Conservation (phyloP, 2,113 vertebrate genomes). For the Leptodactylus fuscus region DNA sequence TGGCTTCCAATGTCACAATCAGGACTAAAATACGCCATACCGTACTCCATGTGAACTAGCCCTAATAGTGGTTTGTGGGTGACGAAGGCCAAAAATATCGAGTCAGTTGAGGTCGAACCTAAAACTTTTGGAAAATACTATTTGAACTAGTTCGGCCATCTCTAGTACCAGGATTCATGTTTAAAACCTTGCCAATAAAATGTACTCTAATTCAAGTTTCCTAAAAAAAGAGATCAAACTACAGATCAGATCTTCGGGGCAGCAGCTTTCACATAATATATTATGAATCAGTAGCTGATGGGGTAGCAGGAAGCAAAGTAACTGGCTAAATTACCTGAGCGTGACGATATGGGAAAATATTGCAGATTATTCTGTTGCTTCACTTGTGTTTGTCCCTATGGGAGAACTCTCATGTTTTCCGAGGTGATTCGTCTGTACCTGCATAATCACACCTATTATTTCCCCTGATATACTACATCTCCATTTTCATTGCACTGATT, state of each 20-base stretch:
- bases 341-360: neutral
- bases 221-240: no score
- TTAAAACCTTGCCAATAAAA: neutral
- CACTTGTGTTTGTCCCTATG: neutral
- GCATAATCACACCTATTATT: slow-evolving; percentile 1
- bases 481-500: neutral
- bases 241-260: neutral
- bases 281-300: neutral
- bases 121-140: no score
- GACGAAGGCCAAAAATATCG: no score
- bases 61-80: no score
- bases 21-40: no score
- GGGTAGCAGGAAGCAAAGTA: neutral
- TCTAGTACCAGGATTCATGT: neutral
- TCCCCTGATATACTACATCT: neutral
- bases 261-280: neutral
- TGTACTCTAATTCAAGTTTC: neutral
- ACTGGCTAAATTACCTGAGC: neutral
- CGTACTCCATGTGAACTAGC: no score
- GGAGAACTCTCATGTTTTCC: slow-evolving; percentile 17
- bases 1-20: no score
- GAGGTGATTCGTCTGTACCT: neutral
- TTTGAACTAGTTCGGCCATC: no score
- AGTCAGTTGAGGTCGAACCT: no score
- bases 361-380: neutral